These are phyloP conservation scores for Panulirus ornatus DNA, from an alignment of 1,140 invertebrate genomes.

Conservation along the genomic window DNA sequence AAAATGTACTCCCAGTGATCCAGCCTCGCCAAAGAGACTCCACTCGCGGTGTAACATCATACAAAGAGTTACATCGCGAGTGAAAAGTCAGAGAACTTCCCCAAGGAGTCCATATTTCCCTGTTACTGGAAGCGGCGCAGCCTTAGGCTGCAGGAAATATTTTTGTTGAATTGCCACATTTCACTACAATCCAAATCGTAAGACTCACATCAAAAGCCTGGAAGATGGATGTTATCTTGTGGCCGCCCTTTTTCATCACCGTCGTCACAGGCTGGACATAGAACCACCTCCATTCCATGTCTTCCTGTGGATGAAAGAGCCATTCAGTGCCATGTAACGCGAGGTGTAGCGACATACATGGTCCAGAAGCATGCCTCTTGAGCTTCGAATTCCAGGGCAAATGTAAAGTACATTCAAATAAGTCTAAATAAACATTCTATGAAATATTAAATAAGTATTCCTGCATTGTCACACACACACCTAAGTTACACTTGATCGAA, in stretches of 20 bases:
- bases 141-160: not conserved
- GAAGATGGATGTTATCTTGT: not conserved
- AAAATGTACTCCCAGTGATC: too few relatives aligned
- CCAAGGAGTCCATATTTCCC: not conserved
- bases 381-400: too few relatives aligned
- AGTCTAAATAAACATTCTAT: not conserved
- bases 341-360: not conserved
- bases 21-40: too few relatives aligned
- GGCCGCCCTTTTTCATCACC: not conserved
- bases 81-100: not conserved
- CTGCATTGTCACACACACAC: not conserved
- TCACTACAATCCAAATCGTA: not conserved
- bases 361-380: not conserved
- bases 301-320: not conserved
- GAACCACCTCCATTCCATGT: not conserved
- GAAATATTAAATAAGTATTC: not conserved
- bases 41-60: not conserved
- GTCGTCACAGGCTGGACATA: not conserved
- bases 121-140: not conserved
- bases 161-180: not conserved
- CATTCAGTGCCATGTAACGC: not conserved
- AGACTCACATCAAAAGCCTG: conserved; percentile 1
- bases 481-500: not conserved
- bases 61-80: not conserved
- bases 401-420: not conserved